phyloP scores from a whole-genome alignment of 35 echinoderm and acorn worm species.

The Chiridota heheva region DNA sequence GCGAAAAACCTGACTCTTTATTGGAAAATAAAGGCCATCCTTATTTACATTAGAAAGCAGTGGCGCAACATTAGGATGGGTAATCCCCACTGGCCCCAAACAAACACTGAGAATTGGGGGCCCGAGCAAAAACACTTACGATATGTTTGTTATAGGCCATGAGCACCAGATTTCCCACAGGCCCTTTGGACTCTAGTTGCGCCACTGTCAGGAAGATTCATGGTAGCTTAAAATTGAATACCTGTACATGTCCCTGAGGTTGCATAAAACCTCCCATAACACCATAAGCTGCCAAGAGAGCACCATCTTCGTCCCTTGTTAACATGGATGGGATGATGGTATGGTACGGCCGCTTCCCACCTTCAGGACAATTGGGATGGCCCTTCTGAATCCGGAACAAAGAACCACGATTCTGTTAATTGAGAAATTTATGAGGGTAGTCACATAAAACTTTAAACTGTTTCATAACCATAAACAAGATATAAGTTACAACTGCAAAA shows the following conservation, averaged over 20 bases:
- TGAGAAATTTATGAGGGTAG: background rate
- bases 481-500: background rate
- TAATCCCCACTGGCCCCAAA: too few relatives aligned
- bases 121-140: too few relatives aligned
- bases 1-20: too few relatives aligned
- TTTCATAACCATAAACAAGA: background rate
- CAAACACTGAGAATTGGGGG: too few relatives aligned
- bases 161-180: too few relatives aligned
- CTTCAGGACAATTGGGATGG: slow-evolving; percentile 64
- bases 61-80: too few relatives aligned
- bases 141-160: too few relatives aligned
- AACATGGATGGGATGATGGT: slow-evolving; percentile 91
- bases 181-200: too few relatives aligned
- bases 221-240: background rate
- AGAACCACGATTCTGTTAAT: slow-evolving; percentile 68
- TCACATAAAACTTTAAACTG: background rate
- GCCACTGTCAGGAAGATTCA: background rate
- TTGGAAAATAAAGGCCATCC: too few relatives aligned
- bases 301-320: slow-evolving; percentile 43
- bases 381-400: slow-evolving; percentile 46
- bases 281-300: slow-evolving; percentile 64
- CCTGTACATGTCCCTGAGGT: slow-evolving; percentile 93
- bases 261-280: slow-evolving; percentile 96
- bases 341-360: slow-evolving; percentile 71
- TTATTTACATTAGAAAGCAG: too few relatives aligned